Percentiles rank a stretch among this genome's conserved stretches.
These are phyloP conservation scores for Octopus sinensis DNA, from an alignment of 1,140 invertebrate species.

Conservation along the genomic window DNA sequence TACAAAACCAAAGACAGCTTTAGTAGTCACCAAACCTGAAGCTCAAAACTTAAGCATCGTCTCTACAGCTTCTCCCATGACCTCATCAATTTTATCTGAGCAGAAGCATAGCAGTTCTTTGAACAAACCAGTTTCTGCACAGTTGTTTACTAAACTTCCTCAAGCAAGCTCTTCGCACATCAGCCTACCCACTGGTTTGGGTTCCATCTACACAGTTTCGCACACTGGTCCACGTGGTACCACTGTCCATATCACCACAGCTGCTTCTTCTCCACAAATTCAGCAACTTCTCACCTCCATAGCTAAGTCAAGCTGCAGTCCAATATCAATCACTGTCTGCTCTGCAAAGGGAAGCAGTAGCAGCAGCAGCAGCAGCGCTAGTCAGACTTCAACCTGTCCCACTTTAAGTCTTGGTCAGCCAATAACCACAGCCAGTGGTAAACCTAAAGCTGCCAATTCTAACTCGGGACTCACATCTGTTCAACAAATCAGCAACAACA, in stretches of 20 bases:
- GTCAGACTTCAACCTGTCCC: slow-evolving; percentile 14
- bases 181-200: background rate
- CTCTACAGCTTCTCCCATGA: no score
- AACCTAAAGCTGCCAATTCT: background rate
- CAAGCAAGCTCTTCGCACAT: background rate
- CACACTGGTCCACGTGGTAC: slow-evolving; percentile 23
- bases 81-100: no score
- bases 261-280: slow-evolving; percentile 39
- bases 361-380: background rate
- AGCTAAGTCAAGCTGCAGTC: slow-evolving; percentile 15
- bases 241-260: slow-evolving; percentile 37
- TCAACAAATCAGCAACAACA: background rate
- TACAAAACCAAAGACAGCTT: background rate
- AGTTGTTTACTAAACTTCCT: background rate
- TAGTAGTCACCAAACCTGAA: no score
- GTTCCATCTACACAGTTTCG: slow-evolving; percentile 10
- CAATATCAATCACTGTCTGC: slow-evolving; percentile 11
- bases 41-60: no score
- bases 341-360: slow-evolving; percentile 1
- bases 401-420: slow-evolving; percentile 4
- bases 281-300: slow-evolving; percentile 40
- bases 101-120: no score
- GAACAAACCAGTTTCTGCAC: background rate
- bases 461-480: slow-evolving; percentile 13
- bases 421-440: background rate